A percentile compares a stretch with the other conserved stretches of the same genome.
phyloP scores from a whole-genome alignment of 2,888 invertebrate species.

The Shargacucullia verbasci region DNA sequence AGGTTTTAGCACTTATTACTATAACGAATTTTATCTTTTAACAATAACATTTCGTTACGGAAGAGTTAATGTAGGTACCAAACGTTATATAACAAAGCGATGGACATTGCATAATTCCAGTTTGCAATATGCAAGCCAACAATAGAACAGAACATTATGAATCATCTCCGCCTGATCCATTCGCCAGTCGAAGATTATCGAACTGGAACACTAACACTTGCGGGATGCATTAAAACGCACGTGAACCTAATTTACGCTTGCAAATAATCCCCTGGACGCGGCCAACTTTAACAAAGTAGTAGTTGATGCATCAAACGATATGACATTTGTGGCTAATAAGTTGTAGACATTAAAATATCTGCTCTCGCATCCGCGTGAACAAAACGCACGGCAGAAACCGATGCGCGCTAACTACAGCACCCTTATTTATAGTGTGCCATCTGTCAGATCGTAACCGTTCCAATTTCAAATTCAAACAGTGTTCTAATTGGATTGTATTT shows the following conservation, averaged over 20 bases:
- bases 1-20: constrained; percentile 13
- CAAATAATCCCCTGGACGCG: constrained; percentile 75
- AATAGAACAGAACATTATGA: constrained; percentile 86
- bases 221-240: constrained; percentile 87
- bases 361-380: constrained; percentile 66
- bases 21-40: not conserved
- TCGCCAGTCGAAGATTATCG: constrained; percentile 86
- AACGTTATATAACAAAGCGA: constrained; percentile 66
- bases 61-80: constrained; percentile 27
- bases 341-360: constrained; percentile 81
- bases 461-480: constrained; percentile 85
- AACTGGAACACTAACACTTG: constrained; percentile 86
- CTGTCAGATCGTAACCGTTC: constrained; percentile 86
- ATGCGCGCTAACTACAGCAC: constrained; percentile 73
- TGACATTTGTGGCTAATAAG: constrained; percentile 84
- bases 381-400: constrained; percentile 71
- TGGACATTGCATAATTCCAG: constrained; percentile 83
- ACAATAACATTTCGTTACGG: constrained; percentile 15
- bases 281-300: constrained; percentile 84
- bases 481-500: constrained; percentile 88
- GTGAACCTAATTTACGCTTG: constrained; percentile 87
- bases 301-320: constrained; percentile 84
- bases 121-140: constrained; percentile 82
- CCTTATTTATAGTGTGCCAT: constrained; percentile 86
- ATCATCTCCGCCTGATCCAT: constrained; percentile 85